phyloP scores from a whole-genome alignment of 2,888 invertebrate genomes.

The Oasisia sp. region DNA sequence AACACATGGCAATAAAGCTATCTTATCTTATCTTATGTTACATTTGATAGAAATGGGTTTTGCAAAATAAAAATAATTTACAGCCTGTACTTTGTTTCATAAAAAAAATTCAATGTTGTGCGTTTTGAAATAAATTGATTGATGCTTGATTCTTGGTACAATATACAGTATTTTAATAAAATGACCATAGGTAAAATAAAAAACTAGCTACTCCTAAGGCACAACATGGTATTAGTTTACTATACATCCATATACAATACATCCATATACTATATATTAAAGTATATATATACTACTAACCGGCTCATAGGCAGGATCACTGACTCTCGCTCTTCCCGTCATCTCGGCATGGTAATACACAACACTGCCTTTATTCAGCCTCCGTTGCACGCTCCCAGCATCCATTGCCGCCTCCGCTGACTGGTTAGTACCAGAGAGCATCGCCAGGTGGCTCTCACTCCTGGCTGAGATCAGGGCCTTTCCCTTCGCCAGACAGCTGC shows the following conservation, averaged over 20 bases:
- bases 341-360: conserved; percentile 58
- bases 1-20: too few species aligned
- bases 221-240: background rate
- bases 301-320: conserved; percentile 52
- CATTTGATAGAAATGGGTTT: too few species aligned
- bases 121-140: too few species aligned
- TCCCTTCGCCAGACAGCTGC: background rate
- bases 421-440: background rate
- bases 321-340: conserved; percentile 47
- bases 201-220: background rate
- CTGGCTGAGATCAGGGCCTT: background rate
- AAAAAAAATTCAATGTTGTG: too few species aligned
- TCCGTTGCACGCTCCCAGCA: background rate
- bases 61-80: too few species aligned
- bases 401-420: background rate
- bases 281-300: conserved; percentile 46
- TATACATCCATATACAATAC: background rate
- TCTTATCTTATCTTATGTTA: too few species aligned
- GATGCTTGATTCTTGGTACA: too few species aligned
- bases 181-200: background rate
- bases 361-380: conserved; percentile 41
- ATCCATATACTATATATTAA: background rate
- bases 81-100: too few species aligned
- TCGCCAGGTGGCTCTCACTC: conserved; percentile 4
- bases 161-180: background rate